Conservation (phyloP, 2,797 vertebrate genomes). For the Rhabdomys pumilio region DNA sequence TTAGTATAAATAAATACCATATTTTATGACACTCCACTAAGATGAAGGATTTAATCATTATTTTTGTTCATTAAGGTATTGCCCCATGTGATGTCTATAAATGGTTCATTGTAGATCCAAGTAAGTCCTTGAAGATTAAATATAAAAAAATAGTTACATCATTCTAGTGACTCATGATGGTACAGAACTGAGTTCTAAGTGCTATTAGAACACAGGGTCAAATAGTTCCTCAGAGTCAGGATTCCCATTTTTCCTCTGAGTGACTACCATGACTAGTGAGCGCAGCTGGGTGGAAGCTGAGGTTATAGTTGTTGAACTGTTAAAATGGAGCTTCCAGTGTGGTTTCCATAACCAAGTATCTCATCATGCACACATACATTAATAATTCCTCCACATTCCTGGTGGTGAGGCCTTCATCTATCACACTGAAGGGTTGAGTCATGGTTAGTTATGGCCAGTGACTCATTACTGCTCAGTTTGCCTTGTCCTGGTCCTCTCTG, state of each 20-base stretch:
- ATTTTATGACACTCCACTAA: neutral
- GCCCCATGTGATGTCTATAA: neutral
- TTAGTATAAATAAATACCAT: neutral
- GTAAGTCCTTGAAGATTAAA: neutral
- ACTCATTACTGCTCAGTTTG: neutral
- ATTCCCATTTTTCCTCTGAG: neutral
- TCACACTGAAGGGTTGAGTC: neutral
- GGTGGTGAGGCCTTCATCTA: neutral
- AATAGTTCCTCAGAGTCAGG: neutral
- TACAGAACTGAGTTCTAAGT: neutral
- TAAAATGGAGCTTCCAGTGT: neutral
- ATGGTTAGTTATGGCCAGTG: neutral
- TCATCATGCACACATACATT: neutral
- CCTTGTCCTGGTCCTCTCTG: neutral
- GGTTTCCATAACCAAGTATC: neutral
- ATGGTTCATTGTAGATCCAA: neutral
- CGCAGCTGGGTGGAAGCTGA: neutral
- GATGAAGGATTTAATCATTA: neutral
- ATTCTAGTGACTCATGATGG: neutral
- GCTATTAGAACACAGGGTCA: neutral
- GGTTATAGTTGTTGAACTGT: neutral
- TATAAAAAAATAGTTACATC: neutral
- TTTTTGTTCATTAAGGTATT: constrained; percentile 35
- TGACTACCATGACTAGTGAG: neutral
- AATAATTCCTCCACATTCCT: neutral